Percentiles rank a stretch among this genome's conserved stretches.
Conservation (phyloP, 2,888 invertebrate genomes). For the Sinopyrophorus schimmeli region DNA sequence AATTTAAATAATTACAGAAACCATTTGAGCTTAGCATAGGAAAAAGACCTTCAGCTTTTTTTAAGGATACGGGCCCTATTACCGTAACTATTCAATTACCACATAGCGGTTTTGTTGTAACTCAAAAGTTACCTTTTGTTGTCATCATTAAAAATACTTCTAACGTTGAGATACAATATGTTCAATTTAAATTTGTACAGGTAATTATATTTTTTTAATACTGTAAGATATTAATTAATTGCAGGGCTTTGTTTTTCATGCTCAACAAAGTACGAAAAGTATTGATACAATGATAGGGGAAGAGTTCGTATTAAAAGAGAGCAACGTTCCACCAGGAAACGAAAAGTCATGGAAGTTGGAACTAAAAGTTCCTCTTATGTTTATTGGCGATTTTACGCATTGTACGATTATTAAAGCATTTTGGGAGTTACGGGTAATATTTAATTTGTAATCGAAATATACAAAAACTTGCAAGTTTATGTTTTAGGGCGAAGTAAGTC, state of each 20-base stretch:
- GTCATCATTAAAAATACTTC: slow-evolving; percentile 19
- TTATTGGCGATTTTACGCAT: slow-evolving; percentile 10
- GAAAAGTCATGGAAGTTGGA: slow-evolving; percentile 20
- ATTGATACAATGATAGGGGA: slow-evolving; percentile 15
- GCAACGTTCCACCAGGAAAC: slow-evolving; percentile 8
- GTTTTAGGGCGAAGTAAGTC: slow-evolving; percentile 18
- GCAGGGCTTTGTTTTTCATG: slow-evolving; percentile 21
- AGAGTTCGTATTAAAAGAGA: slow-evolving; percentile 18
- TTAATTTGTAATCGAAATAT: neutral
- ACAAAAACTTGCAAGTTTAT: neutral
- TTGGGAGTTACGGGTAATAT: slow-evolving; percentile 23
- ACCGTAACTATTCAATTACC: slow-evolving; percentile 13
- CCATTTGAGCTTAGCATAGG: slow-evolving; percentile 15
- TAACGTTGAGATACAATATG: slow-evolving; percentile 13
- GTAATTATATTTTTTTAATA: slow-evolving; percentile 4
- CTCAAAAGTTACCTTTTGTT: slow-evolving; percentile 10
- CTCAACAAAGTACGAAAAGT: slow-evolving; percentile 15
- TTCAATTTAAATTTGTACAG: slow-evolving; percentile 26
- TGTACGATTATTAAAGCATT: slow-evolving; percentile 21
- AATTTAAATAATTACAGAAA: slow-evolving; percentile 11
- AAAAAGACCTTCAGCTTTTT: slow-evolving; percentile 14
- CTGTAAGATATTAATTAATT: neutral
- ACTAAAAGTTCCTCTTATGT: slow-evolving; percentile 16
- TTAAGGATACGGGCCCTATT: slow-evolving; percentile 14
- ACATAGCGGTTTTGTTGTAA: slow-evolving; percentile 11